phyloP scores from a whole-genome alignment of 2,113 vertebrate species.

The Phycodurus eques region DNA sequence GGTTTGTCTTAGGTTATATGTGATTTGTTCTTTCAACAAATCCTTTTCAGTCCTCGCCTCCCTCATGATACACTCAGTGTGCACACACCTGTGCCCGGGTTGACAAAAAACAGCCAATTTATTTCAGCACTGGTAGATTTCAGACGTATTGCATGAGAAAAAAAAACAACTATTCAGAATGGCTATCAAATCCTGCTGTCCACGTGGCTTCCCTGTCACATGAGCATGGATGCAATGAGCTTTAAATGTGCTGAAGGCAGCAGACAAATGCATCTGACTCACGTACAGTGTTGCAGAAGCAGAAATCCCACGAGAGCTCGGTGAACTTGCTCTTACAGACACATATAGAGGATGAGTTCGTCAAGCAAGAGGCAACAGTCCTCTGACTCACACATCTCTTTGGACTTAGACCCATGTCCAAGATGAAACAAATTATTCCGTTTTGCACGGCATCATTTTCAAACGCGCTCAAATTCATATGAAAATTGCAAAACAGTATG shows the following conservation, averaged over 20 bases:
- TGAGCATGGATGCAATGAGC: slow-evolving; percentile 25
- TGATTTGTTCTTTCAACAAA: slow-evolving; percentile 7
- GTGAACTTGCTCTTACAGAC: no score
- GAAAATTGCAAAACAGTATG: not conserved
- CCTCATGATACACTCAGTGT: slow-evolving; percentile 38
- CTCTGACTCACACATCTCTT: slow-evolving; percentile 30
- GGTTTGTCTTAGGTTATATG: not conserved
- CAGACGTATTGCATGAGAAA: not conserved
- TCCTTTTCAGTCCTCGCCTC: slow-evolving; percentile 18
- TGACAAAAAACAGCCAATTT: slow-evolving; percentile 61
- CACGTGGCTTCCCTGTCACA: slow-evolving; percentile 39
- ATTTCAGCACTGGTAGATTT: slow-evolving; percentile 46
- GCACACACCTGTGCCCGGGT: slow-evolving; percentile 62
- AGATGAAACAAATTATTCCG: slow-evolving; percentile 14
- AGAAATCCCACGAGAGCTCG: no score
- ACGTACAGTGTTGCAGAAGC: no score
- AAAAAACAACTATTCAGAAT: slow-evolving; percentile 54
- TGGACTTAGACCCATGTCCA: slow-evolving; percentile 11
- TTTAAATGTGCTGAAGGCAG: not conserved
- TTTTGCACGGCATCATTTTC: not conserved
- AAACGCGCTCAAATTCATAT: not conserved
- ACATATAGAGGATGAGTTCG: slow-evolving; percentile 1
- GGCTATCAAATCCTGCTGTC: slow-evolving; percentile 34
- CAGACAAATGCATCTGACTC: no score
- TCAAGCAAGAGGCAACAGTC: slow-evolving; percentile 39